Percentiles rank a stretch among this genome's conserved stretches.
Conservation (phyloP, 2,113 vertebrate species). For the Ophiodon elongatus region DNA sequence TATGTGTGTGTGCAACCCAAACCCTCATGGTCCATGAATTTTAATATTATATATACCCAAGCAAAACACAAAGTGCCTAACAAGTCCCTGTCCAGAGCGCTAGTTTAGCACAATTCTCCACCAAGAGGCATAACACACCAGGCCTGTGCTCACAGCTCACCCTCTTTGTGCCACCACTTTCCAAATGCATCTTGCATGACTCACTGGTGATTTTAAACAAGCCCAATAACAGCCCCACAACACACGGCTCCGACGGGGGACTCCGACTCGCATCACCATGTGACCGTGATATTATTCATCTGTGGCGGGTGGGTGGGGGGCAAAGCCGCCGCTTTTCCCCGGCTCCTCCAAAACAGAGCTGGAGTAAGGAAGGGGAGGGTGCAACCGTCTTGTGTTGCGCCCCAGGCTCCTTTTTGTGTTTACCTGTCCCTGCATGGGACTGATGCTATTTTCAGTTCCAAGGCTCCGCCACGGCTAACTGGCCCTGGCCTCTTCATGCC, state of each 20-base stretch:
- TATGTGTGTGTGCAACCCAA: conserved; percentile 57
- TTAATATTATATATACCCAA: conserved; percentile 78
- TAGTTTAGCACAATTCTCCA: conserved; percentile 64
- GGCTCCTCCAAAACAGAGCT: conserved; percentile 44
- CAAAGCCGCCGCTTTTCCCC: conserved; percentile 5
- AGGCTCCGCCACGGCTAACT: conserved; percentile 77
- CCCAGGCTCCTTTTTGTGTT: conserved; percentile 76
- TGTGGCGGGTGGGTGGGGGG: neutral
- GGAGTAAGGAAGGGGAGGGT: conserved; percentile 7
- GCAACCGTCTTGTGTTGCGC: conserved; percentile 52
- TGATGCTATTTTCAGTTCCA: conserved; percentile 82
- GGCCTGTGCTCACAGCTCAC: conserved; percentile 38
- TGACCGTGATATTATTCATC: conserved; percentile 74
- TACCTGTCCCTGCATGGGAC: conserved; percentile 79
- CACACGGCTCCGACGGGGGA: conserved; percentile 26
- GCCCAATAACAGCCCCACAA: conserved; percentile 65
- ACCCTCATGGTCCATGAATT: conserved; percentile 73
- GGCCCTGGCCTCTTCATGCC: conserved; percentile 71
- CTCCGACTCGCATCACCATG: conserved; percentile 43
- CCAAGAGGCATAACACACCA: conserved; percentile 55
- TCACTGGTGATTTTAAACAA: conserved; percentile 75
- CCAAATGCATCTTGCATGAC: conserved; percentile 79
- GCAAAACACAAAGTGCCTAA: conserved; percentile 75
- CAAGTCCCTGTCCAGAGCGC: conserved; percentile 69
- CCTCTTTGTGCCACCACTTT: conserved; percentile 48